Evolutionary conservation across 1,140 invertebrate genomes (phyloP).

Genomic region (Tyrophagus putrescentiae): DNA sequence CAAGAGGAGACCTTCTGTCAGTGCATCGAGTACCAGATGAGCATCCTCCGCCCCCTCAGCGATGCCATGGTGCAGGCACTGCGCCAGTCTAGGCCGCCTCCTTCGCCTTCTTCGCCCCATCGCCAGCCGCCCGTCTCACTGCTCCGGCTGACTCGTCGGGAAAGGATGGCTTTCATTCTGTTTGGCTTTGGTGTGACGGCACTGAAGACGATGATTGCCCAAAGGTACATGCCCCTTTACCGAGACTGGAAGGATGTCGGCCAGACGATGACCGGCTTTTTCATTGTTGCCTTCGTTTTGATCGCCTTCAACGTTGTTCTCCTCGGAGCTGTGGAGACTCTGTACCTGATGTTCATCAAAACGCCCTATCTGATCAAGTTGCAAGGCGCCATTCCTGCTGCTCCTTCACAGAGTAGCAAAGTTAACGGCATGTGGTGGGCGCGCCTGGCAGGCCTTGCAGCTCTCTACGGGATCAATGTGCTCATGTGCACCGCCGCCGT

Average conservation of each 20-base stretch:
- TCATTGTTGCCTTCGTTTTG: too few species aligned
- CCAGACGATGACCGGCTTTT: neutral
- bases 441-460: too few species aligned
- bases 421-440: too few species aligned
- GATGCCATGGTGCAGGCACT: neutral
- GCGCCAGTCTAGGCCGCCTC: neutral
- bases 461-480: too few species aligned
- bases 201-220: neutral
- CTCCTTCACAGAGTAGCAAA: too few species aligned
- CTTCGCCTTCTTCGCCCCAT: neutral
- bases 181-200: neutral
- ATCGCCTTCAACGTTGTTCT: too few species aligned
- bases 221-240: neutral
- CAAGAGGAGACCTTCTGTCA: conserved; percentile 2
- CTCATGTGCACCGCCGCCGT: too few species aligned
- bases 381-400: too few species aligned
- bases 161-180: neutral
- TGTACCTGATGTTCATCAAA: too few species aligned
- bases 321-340: too few species aligned
- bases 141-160: neutral
- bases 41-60: neutral
- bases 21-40: neutral
- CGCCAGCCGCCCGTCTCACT: neutral
- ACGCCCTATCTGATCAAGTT: too few species aligned
- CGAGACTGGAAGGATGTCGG: neutral